Evolutionary conservation across 2,888 invertebrate species (phyloP).

Genomic region (Sarcophaga caerulescens): DNA sequence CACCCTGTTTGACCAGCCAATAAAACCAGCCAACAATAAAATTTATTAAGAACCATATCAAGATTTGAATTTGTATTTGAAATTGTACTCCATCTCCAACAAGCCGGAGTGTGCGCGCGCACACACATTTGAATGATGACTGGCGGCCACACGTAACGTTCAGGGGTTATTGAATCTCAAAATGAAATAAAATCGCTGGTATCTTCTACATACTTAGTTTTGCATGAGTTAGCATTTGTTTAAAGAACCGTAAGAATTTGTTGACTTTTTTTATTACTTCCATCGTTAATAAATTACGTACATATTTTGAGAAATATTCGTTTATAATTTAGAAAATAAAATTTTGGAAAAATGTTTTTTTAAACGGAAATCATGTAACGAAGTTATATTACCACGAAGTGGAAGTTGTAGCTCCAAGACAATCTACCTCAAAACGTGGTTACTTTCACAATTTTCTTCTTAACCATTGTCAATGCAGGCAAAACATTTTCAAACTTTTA

Average conservation of each 20-base stretch:
- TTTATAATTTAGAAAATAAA: conserved; percentile 10
- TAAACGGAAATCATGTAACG: too few relatives aligned
- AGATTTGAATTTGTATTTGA: conserved; percentile 39
- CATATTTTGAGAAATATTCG: not conserved
- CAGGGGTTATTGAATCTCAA: too few relatives aligned
- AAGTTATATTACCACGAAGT: too few relatives aligned
- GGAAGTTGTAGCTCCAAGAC: too few relatives aligned
- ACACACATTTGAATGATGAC: conserved; percentile 17
- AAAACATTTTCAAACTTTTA: too few relatives aligned
- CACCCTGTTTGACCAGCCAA: too few relatives aligned
- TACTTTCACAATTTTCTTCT: too few relatives aligned
- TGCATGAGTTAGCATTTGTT: conserved; percentile 59
- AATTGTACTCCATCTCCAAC: conserved; percentile 33
- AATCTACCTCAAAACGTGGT: too few relatives aligned
- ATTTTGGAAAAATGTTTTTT: not conserved
- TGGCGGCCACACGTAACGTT: not conserved
- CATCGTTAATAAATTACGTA: conserved; percentile 17
- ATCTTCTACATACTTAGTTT: conserved; percentile 37
- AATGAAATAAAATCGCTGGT: not conserved
- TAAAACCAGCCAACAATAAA: too few relatives aligned
- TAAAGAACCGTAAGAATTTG: conserved; percentile 51
- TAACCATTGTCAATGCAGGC: too few relatives aligned
- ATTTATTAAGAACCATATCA: conserved; percentile 31
- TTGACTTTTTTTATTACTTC: not conserved
- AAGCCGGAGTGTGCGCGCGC: conserved; percentile 8